Base-by-base conservation (phyloP, 2,113 vertebrate species). In the Lagopus muta region DNA sequence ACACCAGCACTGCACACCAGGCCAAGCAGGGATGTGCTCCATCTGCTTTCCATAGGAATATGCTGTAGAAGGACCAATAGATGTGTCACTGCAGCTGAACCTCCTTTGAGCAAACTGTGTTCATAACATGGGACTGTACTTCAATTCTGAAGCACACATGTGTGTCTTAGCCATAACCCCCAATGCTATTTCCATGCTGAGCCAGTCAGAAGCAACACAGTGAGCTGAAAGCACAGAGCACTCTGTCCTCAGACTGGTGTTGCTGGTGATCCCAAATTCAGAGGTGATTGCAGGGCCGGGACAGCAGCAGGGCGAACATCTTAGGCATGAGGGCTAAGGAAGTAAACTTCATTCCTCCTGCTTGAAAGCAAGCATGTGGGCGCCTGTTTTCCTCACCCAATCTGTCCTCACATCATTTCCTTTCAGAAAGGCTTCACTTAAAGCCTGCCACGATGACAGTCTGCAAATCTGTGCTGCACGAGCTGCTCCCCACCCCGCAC, bases 331-430 rank as follows among this genome's bases (percentile, higher is more conserved):
- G 57, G 19, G 12, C 55, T 30, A 45, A 42, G 89, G 86, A 73
- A 80, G 38, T 2, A 2, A 43, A 75, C 48, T 21, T 88, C 38
- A 57, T 86, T 69, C 52, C 77, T 71, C 42, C 52, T 58, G 47
- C 74, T 75, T 4, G 16, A 57, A 86, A 92, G 61, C 64, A 43
- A 82, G 74, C 66, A 38, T 3, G 40, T 76, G 47, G 83, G 83
- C n/a, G 83, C 88, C 88, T 78, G 61, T 32, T 92, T 82, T 74
- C 84, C 71, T 88, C 88, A 11, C 34, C 87, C 62, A 8, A 17
- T 83, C 93, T 96, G 77, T 83, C 92, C 91, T 89, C 85, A 55
- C 89, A 69, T 16, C 82, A 24, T 24, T 54, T 76, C 52, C 67
- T 45, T 76, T 48, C 74, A 61, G 54, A 28, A 10, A 75, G 76